Percentiles rank a stretch among this genome's conserved stretches.
Evolutionary conservation across 2,113 vertebrate species (phyloP).

Genomic region (Stegastes partitus): DNA sequence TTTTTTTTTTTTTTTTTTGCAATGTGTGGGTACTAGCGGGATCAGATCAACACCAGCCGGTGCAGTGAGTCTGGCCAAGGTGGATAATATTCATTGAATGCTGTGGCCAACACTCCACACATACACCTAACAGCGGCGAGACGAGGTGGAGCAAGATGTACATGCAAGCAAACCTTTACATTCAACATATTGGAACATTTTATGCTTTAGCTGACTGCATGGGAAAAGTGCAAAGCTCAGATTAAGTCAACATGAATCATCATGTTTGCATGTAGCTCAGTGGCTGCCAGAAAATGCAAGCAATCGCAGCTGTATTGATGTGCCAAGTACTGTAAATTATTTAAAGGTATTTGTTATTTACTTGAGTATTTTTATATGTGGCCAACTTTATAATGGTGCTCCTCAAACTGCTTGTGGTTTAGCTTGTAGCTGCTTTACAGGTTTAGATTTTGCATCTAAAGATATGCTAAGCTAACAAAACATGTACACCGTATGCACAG

Average conservation of each 20-base stretch:
- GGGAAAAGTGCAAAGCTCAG: constrained; percentile 25
- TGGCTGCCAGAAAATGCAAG: constrained; percentile 29
- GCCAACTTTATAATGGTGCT: too few relatives aligned
- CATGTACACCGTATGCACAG: too few relatives aligned
- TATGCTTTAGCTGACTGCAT: constrained; percentile 35
- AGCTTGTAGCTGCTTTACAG: too few relatives aligned
- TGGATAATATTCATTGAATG: constrained; percentile 61
- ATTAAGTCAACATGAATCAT: constrained; percentile 41
- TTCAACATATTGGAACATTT: constrained; percentile 13
- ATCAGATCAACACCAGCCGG: constrained; percentile 71
- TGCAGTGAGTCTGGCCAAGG: constrained; percentile 64
- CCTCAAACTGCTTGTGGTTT: too few relatives aligned
- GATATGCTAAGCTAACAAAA: too few relatives aligned
- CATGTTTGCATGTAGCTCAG: constrained; percentile 27
- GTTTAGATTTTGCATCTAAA: too few relatives aligned
- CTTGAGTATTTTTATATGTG: too few relatives aligned
- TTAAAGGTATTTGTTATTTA: too few relatives aligned
- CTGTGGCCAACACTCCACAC: constrained; percentile 29
- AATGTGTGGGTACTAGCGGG: constrained; percentile 50
- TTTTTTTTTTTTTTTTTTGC: constrained; percentile 7
- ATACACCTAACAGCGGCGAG: constrained; percentile 8
- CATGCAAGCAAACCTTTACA: constrained; percentile 34
- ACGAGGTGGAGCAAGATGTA: constrained; percentile 11
- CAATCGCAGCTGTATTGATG: constrained; percentile 5
- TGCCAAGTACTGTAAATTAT: too few relatives aligned